A percentile compares a stretch with the other conserved stretches of the same genome.
Conservation (phyloP, 1,140 invertebrate species). For the Daktulosphaira vitifoliae region DNA sequence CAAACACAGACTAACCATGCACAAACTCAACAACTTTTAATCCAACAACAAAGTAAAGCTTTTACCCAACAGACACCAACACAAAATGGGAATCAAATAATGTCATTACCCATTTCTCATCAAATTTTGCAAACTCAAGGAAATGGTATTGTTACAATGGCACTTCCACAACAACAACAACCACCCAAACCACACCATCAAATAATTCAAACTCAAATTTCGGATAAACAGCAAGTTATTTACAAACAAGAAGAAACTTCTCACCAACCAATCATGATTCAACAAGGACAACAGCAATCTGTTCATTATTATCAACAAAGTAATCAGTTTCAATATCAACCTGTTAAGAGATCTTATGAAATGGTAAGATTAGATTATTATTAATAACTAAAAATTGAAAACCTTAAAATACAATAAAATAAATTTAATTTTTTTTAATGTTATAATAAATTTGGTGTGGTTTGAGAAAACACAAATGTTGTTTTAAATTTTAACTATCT, state of each 20-base stretch:
- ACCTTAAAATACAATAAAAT: not conserved
- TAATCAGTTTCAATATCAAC: conserved; percentile 28
- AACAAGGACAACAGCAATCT: conserved; percentile 24
- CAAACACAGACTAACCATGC: conserved; percentile 11
- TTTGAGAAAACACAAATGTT: no score
- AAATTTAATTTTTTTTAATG: no score
- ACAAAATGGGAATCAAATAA: conserved; percentile 8
- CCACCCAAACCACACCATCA: conserved; percentile 24
- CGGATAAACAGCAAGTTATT: conserved; percentile 27
- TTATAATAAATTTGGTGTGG: no score
- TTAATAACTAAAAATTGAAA: not conserved
- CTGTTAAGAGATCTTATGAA: conserved; percentile 22
- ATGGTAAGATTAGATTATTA: conserved; percentile 17
- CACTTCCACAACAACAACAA: conserved; percentile 24
- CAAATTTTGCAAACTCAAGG: conserved; percentile 27
- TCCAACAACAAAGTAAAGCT: conserved; percentile 18
- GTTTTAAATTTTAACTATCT: no score
- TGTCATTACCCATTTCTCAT: conserved; percentile 27
- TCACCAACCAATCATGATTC: conserved; percentile 26
- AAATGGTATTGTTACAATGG: conserved; percentile 30
- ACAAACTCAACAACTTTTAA: conserved; percentile 12
- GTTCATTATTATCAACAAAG: conserved; percentile 32
- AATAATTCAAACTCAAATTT: conserved; percentile 18
- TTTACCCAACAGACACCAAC: conserved; percentile 12
- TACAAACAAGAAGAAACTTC: conserved; percentile 18